Base-by-base conservation (phyloP, 2,113 vertebrate species). In the Aramus guarauna region DNA sequence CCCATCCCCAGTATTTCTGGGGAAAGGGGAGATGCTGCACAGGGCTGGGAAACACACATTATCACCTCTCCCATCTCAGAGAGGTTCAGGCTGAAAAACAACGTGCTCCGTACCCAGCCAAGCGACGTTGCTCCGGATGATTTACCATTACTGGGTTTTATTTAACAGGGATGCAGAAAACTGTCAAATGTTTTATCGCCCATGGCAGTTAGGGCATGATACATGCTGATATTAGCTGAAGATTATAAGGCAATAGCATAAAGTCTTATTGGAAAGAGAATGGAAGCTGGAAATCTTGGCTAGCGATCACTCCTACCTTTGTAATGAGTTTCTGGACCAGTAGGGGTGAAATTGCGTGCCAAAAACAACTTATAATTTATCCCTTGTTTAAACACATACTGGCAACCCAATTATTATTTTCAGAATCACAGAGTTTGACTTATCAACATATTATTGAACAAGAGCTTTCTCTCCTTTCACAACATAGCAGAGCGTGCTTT, bases 321-420 rank as follows among this genome's bases (percentile, higher is more conserved):
- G 83, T 95, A 97, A 97, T 95, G 95, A 96, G 92, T 97, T 98
- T 96, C 96, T 96, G 81, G 91, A 91, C 74, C 92, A 98, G 85
- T 60, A 95, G 88, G 90, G 90, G 84, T 97, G 91, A 97, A 96
- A 97, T 76, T 96, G 94, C 83, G 90, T 82, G 87, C 93, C 96
- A 97, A 97, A 96, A 48, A 27, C 92, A 52, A 77, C 50, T n/a
- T 88, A 88, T 85, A 97, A 98, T 95, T 97, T 97, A 98, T 96
- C 89, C 78, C 89, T 90, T 87, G 68, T 94, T 97, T 97, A 97
- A 98, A 92, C 90, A 97, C 27, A 85, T 45, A 62, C 87, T 86
- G 90, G 32, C 90, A 87, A 92, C 62, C 78, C 88, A 67, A 89
- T 89, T 83, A 85, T 73, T 94, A 67, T 76, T 85, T 97, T 75